These are phyloP conservation scores for Hoplostethus atlanticus DNA, from an alignment of 2,797 vertebrate species.

Conservation along the genomic window DNA sequence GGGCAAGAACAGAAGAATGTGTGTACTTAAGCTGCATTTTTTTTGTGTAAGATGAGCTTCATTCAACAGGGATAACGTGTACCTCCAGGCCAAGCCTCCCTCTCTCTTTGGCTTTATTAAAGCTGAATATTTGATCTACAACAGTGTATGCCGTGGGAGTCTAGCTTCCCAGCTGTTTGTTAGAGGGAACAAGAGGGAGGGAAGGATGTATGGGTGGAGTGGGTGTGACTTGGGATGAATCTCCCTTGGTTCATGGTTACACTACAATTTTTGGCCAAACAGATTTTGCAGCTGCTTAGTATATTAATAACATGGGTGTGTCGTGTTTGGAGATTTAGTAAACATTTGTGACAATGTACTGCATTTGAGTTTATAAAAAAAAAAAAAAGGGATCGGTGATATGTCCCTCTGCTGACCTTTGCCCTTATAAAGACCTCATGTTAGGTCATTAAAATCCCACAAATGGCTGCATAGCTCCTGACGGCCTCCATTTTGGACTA, in stretches of 20 bases:
- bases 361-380: constrained; percentile 5
- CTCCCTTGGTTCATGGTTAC: constrained; percentile 18
- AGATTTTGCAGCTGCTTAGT: constrained; percentile 34
- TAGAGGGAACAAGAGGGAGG: background rate
- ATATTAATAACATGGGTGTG: background rate
- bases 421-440: constrained; percentile 20
- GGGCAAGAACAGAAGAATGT: constrained; percentile 6
- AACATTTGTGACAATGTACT: constrained; percentile 31
- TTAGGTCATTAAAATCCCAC: constrained; percentile 43
- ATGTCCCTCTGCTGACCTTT: constrained; percentile 42
- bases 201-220: constrained; percentile 3
- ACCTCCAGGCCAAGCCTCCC: constrained; percentile 1
- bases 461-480: constrained; percentile 26
- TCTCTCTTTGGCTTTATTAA: constrained; percentile 40
- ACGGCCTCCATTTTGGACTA: constrained; percentile 33
- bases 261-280: constrained; percentile 28
- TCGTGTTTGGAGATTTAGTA: constrained; percentile 15
- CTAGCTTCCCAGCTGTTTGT: constrained; percentile 23
- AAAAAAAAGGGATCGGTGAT: constrained; percentile 15
- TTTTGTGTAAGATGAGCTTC: constrained; percentile 25
- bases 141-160: constrained; percentile 14
- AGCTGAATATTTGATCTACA: constrained; percentile 45
- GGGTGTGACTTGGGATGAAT: constrained; percentile 27
- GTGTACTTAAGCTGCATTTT: constrained; percentile 15
- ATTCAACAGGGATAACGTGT: constrained; percentile 5